phyloP scores from a whole-genome alignment of 2,113 vertebrate genomes.

The Hassar affinis region DNA sequence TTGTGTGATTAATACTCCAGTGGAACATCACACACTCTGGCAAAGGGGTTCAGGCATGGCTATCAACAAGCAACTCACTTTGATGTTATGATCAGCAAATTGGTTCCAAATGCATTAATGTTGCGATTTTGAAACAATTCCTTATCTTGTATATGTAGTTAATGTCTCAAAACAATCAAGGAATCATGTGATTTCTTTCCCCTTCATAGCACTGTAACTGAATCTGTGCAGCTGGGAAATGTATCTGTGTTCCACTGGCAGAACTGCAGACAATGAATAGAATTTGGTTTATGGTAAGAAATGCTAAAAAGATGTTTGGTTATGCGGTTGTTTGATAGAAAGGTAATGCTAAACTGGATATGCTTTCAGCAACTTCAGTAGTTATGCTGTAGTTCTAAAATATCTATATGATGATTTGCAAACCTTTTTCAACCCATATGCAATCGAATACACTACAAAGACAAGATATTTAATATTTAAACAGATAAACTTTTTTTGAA shows the following conservation, averaged over 20 bases:
- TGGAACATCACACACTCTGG: slow-evolving; percentile 56
- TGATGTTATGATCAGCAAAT: slow-evolving; percentile 57
- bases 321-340: slow-evolving; percentile 23
- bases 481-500: too few species aligned
- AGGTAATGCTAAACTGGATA: neutral
- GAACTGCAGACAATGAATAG: slow-evolving; percentile 16
- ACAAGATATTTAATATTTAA: too few species aligned
- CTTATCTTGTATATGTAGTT: slow-evolving; percentile 55
- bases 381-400: neutral
- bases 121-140: slow-evolving; percentile 52
- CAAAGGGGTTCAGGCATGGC: slow-evolving; percentile 40
- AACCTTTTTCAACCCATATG: too few species aligned
- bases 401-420: neutral
- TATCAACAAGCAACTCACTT: slow-evolving; percentile 54
- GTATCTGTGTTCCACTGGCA: neutral
- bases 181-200: slow-evolving; percentile 21
- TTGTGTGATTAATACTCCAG: slow-evolving; percentile 57
- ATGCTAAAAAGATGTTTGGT: slow-evolving; percentile 23
- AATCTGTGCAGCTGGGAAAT: slow-evolving; percentile 10
- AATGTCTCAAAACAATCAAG: slow-evolving; percentile 45
- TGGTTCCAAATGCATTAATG: slow-evolving; percentile 58
- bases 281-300: slow-evolving; percentile 14
- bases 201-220: neutral
- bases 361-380: slow-evolving; percentile 28
- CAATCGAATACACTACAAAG: too few species aligned